phyloP scores from a whole-genome alignment of 2,797 vertebrate genomes.

The Gephyroberyx darwinii region DNA sequence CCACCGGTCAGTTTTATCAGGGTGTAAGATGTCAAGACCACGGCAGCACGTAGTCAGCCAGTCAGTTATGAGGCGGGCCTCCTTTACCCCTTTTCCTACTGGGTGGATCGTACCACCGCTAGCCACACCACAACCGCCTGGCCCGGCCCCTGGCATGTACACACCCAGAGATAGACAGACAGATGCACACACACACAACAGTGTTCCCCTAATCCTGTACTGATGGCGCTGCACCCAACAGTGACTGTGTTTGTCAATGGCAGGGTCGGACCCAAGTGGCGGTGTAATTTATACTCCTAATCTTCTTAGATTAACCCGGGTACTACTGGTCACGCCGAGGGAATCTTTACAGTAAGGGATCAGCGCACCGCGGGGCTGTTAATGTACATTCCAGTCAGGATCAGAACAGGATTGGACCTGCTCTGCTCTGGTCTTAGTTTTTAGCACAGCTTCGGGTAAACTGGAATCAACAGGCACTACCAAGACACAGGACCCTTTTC shows the following conservation, averaged over 20 bases:
- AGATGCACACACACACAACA: neutral
- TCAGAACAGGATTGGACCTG: conserved; percentile 8
- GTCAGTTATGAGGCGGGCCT: conserved; percentile 18
- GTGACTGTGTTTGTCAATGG: conserved; percentile 47
- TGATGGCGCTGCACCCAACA: conserved; percentile 20
- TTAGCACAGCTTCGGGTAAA: conserved; percentile 6
- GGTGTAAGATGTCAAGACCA: conserved; percentile 48
- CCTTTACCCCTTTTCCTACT: neutral
- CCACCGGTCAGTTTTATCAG: conserved; percentile 50
- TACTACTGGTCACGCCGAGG: conserved; percentile 57
- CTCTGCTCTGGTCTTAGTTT: neutral
- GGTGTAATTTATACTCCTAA: conserved; percentile 71
- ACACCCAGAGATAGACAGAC: neutral
- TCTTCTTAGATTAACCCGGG: conserved; percentile 72
- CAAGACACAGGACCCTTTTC: neutral
- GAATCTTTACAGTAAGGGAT: conserved; percentile 49
- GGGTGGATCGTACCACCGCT: conserved; percentile 3
- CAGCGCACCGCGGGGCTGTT: conserved; percentile 33
- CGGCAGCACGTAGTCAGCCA: conserved; percentile 18
- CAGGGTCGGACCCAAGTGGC: conserved; percentile 19
- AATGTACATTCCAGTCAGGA: conserved; percentile 29
- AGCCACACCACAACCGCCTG: conserved; percentile 33
- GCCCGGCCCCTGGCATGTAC: conserved; percentile 11
- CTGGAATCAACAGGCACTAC: neutral
- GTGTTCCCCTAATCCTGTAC: conserved; percentile 49